Conservation (phyloP, 2,888 invertebrate species). For the Yponomeuta cagnagella region DNA sequence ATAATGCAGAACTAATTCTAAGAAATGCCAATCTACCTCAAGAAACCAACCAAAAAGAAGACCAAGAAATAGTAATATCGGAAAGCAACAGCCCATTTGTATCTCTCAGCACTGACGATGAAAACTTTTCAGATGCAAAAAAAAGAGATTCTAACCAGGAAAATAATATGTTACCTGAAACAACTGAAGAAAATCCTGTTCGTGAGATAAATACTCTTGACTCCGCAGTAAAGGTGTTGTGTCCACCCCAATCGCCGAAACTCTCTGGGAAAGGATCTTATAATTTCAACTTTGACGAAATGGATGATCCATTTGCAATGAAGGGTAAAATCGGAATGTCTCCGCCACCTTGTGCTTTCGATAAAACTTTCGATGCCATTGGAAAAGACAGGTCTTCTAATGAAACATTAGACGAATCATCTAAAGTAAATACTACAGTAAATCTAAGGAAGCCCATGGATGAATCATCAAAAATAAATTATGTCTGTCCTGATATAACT, state of each 20-base stretch:
- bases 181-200: background rate
- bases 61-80: conserved; percentile 37
- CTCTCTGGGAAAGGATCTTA: conserved; percentile 4
- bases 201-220: background rate
- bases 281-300: conserved; percentile 24
- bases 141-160: background rate
- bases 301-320: conserved; percentile 27
- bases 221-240: background rate
- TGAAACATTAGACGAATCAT: conserved; percentile 45
- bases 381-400: background rate
- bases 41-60: background rate
- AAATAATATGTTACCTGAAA: background rate
- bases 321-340: conserved; percentile 27
- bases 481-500: background rate
- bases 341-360: conserved; percentile 28
- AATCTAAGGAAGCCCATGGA: conserved; percentile 28
- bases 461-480: background rate
- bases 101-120: conserved; percentile 34
- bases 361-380: conserved; percentile 4
- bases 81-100: conserved; percentile 50
- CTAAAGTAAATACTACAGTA: conserved; percentile 49
- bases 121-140: conserved; percentile 20
- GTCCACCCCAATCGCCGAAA: background rate
- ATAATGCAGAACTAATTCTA: background rate
- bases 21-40: background rate